Evolutionary conservation across 1,140 invertebrate species (phyloP), one percentile per base, ranked within the genome.

Genomic region (Bombus picipes): DNA sequence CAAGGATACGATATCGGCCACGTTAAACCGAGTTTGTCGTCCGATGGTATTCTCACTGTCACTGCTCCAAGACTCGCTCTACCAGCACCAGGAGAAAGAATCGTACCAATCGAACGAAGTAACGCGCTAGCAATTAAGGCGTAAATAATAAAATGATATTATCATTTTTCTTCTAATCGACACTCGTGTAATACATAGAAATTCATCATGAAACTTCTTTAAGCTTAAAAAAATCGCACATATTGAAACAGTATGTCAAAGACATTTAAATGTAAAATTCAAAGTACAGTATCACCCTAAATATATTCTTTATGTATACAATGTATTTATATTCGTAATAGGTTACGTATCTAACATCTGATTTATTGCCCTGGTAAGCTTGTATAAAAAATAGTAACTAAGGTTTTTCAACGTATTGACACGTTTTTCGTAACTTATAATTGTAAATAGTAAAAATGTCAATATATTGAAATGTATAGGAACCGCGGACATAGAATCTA

Each of bases 1-100:
- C 95, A 97, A n/a, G 97, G 96, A 41, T 96, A 96, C 68, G 92
- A 96, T 32, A 89, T 95, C 0, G 94, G 95, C 0, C 86, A 92
- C n/a, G 94, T 96, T 1, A 93, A 93, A 8, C 96, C 96, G 1
- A 93, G 93, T 10, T 84, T 96, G 65, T 95, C 94, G 0, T 92
- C 95, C 5, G 96, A 96, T 81, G 96, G 96, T n/a, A 91, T 96
- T 2, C 88, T 96, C 8, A 95, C 93, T 8, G 93, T 96, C 77
- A 93, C 91, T 18, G 96, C 95, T 4, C 96, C 95, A 8, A 90
- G 1, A 70, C 57, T 88, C 10, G 70, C 34, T 12, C 2, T 88
- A 1, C 86, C 89, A 41, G 79, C 86, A 22, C 86, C 83, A 0
- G 83, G 89, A 2, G 89, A 90, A 25, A 82, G 89, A 81, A 88